A percentile compares a stretch with the other conserved stretches of the same genome.
Conservation (phyloP, 2,888 invertebrate genomes). For the Erpobdella octoculata region DNA sequence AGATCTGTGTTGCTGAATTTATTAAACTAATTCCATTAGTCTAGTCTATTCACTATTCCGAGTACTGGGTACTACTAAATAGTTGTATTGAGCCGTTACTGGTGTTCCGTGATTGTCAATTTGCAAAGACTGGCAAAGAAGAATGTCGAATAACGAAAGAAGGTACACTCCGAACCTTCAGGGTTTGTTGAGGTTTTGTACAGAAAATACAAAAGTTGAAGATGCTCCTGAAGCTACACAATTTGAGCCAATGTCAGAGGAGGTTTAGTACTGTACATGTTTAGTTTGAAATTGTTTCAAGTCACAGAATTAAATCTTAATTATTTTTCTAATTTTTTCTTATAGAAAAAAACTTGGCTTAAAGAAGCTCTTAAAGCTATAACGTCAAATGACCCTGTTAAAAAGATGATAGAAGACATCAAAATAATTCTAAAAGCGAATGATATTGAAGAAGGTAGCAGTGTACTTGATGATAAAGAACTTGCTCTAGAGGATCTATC, state of each 20-base stretch:
- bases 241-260: slow-evolving; percentile 30
- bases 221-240: slow-evolving; percentile 15
- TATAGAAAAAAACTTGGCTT: slow-evolving; percentile 64
- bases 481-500: slow-evolving; percentile 64
- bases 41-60: too few relatives aligned
- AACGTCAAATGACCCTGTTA: slow-evolving; percentile 62
- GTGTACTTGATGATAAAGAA: slow-evolving; percentile 57
- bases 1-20: too few relatives aligned
- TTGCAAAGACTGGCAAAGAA: too few relatives aligned
- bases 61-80: too few relatives aligned
- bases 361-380: slow-evolving; percentile 65
- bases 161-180: slow-evolving; percentile 28
- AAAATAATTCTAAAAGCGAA: not conserved
- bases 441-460: not conserved
- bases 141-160: slow-evolving; percentile 14
- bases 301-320: too few relatives aligned
- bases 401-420: slow-evolving; percentile 58
- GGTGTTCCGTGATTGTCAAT: too few relatives aligned
- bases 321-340: not conserved
- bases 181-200: slow-evolving; percentile 32
- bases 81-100: too few relatives aligned
- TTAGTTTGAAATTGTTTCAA: not conserved
- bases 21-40: too few relatives aligned
- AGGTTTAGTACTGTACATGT: slow-evolving; percentile 19
- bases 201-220: slow-evolving; percentile 29